Evolutionary conservation across 2,888 invertebrate genomes (phyloP).

Genomic region (Drosophila barbarae): DNA sequence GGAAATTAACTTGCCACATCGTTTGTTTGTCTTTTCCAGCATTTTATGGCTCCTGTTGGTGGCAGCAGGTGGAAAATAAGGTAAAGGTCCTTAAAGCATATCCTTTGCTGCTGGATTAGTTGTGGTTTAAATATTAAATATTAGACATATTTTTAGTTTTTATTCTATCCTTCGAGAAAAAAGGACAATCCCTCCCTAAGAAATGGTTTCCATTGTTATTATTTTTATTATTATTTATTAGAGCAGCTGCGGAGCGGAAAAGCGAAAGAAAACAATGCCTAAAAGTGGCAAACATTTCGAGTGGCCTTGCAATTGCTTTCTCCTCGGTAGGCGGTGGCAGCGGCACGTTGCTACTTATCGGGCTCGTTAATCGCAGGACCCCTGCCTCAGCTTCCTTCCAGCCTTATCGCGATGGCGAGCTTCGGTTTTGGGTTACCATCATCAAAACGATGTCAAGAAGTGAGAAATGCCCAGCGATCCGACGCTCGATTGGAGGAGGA

Average conservation of each 20-base stretch:
- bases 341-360: conserved; percentile 52
- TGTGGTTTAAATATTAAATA: neutral
- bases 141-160: neutral
- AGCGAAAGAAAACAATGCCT: conserved; percentile 9
- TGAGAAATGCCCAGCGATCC: conserved; percentile 61
- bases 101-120: too few relatives aligned
- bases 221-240: conserved; percentile 40
- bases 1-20: conserved; percentile 72
- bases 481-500: conserved; percentile 73
- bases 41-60: conserved; percentile 26
- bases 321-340: conserved; percentile 32
- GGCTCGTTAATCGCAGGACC: conserved; percentile 69
- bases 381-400: conserved; percentile 2
- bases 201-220: conserved; percentile 20
- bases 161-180: neutral
- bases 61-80: conserved; percentile 29
- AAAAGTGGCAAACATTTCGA: conserved; percentile 67
- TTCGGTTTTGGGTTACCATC: conserved; percentile 77
- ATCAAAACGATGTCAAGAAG: conserved; percentile 64
- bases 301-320: conserved; percentile 47
- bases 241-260: conserved; percentile 66
- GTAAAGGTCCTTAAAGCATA: neutral
- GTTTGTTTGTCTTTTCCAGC: conserved; percentile 45
- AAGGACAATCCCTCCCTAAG: neutral
- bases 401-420: conserved; percentile 45